Evolutionary conservation across 1,140 invertebrate species (phyloP).

Genomic region (Berghia stephanieae): DNA sequence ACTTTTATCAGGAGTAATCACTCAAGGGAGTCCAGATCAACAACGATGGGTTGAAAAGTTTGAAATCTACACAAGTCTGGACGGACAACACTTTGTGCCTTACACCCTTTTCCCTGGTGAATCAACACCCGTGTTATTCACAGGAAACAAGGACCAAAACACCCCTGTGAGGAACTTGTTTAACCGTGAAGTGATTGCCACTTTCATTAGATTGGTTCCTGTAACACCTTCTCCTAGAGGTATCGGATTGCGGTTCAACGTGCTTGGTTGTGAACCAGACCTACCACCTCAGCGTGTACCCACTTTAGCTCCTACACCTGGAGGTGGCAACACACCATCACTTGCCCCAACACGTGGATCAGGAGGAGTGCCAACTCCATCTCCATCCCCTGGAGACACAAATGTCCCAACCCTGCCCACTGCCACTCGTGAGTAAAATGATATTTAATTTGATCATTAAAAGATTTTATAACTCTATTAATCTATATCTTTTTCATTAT

Average conservation of each 20-base stretch:
- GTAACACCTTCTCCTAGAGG: no score
- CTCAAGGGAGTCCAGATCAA: conserved; percentile 69
- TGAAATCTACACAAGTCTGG: conserved; percentile 69
- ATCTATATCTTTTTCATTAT: no score
- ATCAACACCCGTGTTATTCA: conserved; percentile 39
- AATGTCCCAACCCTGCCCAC: background rate
- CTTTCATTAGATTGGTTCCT: no score
- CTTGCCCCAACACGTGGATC: conserved; percentile 31
- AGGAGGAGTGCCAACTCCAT: background rate
- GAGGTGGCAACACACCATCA: no score
- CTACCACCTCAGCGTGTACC: no score
- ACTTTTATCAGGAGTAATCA: conserved; percentile 80
- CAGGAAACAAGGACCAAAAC: conserved; percentile 43
- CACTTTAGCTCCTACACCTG: no score
- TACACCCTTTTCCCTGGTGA: conserved; percentile 33
- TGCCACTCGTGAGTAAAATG: background rate
- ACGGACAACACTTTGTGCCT: conserved; percentile 43
- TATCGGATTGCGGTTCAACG: no score
- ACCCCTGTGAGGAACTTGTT: conserved; percentile 46
- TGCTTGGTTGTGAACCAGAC: no score
- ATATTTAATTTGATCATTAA: background rate
- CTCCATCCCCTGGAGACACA: background rate
- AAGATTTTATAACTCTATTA: no score
- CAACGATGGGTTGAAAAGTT: conserved; percentile 78
- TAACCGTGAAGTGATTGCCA: conserved; percentile 47